These are phyloP conservation scores for Okapia johnstoni DNA, from an alignment of 2,113 vertebrate species.

Conservation along the genomic window DNA sequence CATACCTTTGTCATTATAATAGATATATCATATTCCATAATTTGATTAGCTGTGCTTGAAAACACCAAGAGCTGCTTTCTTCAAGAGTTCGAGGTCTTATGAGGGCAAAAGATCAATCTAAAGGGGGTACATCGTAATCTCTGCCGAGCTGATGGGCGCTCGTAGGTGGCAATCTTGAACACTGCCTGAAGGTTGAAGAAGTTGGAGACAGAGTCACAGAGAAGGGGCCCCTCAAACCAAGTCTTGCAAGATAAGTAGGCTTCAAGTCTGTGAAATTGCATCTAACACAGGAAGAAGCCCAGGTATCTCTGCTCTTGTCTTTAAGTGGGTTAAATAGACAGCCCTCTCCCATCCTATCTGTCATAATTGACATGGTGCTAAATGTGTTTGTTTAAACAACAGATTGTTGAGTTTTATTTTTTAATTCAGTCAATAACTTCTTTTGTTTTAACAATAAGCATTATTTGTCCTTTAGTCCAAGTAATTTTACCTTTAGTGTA, in stretches of 20 bases:
- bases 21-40: not conserved
- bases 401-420: slow-evolving; percentile 12
- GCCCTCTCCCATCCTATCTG: not conserved
- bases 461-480: slow-evolving; percentile 4
- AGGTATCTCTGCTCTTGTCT: not conserved
- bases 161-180: not conserved
- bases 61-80: not conserved
- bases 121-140: not conserved
- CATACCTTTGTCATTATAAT: not conserved
- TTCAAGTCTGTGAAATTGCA: not conserved
- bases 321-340: not conserved
- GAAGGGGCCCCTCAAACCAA: not conserved
- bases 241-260: not conserved
- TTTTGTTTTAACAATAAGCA: slow-evolving; percentile 24
- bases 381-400: not conserved
- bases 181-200: not conserved
- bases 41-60: not conserved
- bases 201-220: not conserved
- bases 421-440: not conserved
- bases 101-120: not conserved
- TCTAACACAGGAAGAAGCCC: not conserved
- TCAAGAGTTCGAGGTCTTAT: not conserved
- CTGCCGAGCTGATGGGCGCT: not conserved
- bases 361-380: not conserved
- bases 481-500: not conserved